Evolutionary conservation across 2,888 invertebrate species (phyloP).

Genomic region (Agrochola lychnidis): DNA sequence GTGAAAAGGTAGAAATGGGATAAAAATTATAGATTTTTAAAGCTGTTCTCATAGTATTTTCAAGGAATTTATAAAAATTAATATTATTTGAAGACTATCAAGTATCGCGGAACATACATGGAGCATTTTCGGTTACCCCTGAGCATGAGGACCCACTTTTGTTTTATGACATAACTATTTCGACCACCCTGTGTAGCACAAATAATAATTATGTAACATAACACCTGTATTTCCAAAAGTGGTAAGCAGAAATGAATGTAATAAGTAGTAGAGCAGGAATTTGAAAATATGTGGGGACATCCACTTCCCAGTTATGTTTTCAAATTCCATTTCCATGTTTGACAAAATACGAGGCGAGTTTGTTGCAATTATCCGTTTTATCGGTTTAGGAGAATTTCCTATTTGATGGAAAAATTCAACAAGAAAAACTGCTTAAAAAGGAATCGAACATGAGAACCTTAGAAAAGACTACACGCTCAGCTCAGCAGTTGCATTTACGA

Average conservation of each 20-base stretch:
- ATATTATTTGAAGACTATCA: too few species aligned
- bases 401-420: background rate
- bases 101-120: too few species aligned
- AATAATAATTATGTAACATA: background rate
- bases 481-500: background rate
- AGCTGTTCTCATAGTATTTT: too few species aligned
- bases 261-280: too few species aligned
- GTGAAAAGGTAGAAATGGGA: too few species aligned
- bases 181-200: too few species aligned
- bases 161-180: too few species aligned
- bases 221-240: background rate
- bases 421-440: background rate
- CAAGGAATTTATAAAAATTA: too few species aligned
- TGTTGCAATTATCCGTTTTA: background rate
- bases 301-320: background rate
- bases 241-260: background rate
- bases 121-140: too few species aligned
- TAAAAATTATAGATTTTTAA: too few species aligned
- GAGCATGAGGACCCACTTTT: too few species aligned
- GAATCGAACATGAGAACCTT: background rate
- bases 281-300: too few species aligned
- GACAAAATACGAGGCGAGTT: background rate
- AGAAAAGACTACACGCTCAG: background rate
- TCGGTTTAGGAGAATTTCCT: background rate
- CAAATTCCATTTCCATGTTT: background rate